Evolutionary conservation across 2,797 vertebrate genomes (phyloP), one percentile per base, ranked within the genome.

Genomic region (Phalanger gymnotis): DNA sequence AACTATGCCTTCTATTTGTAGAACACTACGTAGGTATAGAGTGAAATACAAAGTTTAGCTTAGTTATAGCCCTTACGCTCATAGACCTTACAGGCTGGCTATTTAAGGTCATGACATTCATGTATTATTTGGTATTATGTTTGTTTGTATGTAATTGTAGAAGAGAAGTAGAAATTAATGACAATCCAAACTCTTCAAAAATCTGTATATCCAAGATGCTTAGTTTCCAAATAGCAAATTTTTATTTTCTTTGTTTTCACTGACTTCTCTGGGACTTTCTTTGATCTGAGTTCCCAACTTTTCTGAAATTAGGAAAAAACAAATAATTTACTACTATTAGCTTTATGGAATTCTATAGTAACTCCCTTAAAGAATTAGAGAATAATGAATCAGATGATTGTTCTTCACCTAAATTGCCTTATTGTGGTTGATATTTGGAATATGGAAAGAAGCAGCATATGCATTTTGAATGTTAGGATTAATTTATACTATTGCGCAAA

Each of bases 401-500:
- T 90, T 28, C 30, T 53, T 90, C 7, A 53, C 2, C 28, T 90
- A 34, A 90, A 31, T 90, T 30, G 61, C 91, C 92, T 94, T 95
- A 11, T 94, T 92, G 81, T 56, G 81, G 95, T 66, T 95, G 90
- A 61, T 73, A 90, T 96, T 94, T 73, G 56, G 91, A 53, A 73
- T 93, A 54, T 54, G 87, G 56, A 91, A 81, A 95, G 93, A 54
- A 89, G 92, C 89, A 28, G 81, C 7, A 22, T 92, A 1, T 81
- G 90, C 27, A 54, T 93, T 94, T 93, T 52, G 87, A 95, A 22
- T 94, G 66, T 31, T 19, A 93, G n/a, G 9, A 91, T 97, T 96
- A 55, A 96, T 73, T 40, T 73, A 22, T 73, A 93, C 92, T 25
- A 54, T 56, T 95, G 55, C 52, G 3, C 0, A 54, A 54, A 96